Conservation (phyloP, 1,140 invertebrate genomes). For the Parasteatoda tepidariorum region DNA sequence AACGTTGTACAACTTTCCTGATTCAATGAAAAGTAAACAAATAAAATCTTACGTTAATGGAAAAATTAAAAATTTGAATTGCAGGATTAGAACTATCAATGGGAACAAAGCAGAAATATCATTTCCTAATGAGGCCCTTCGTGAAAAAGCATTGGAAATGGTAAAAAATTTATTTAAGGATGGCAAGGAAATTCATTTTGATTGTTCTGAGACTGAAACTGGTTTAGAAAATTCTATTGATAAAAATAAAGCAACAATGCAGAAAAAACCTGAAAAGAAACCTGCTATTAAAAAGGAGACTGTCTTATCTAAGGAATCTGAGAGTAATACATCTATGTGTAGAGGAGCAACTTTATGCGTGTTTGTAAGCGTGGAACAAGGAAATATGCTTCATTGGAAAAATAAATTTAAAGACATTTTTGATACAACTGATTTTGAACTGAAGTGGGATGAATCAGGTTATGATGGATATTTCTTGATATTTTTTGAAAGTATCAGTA, state of each 20-base stretch:
- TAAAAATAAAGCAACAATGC: background rate
- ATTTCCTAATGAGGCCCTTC: background rate
- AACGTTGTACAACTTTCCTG: constrained; percentile 41
- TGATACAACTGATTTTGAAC: background rate
- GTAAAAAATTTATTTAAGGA: background rate
- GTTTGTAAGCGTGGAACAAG: background rate
- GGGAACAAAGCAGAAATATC: background rate
- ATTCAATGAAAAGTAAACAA: background rate
- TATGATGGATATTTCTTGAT: constrained; percentile 16
- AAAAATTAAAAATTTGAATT: constrained; percentile 7
- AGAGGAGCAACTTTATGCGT: constrained; percentile 25
- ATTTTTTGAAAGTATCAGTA: constrained; percentile 34
- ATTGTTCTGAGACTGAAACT: background rate
- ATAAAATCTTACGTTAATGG: constrained; percentile 15
- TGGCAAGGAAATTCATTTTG: background rate
- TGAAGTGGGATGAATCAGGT: constrained; percentile 12
- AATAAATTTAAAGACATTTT: constrained; percentile 27
- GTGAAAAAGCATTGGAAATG: constrained; percentile 14
- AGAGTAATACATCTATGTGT: background rate
- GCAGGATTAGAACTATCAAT: constrained; percentile 1
- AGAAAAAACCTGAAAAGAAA: background rate
- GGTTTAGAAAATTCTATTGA: background rate
- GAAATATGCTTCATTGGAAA: constrained; percentile 21
- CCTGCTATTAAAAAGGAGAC: background rate
- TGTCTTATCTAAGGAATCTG: background rate